phyloP scores from a whole-genome alignment of 1,140 invertebrate genomes.

The Heliothis subflexa region DNA sequence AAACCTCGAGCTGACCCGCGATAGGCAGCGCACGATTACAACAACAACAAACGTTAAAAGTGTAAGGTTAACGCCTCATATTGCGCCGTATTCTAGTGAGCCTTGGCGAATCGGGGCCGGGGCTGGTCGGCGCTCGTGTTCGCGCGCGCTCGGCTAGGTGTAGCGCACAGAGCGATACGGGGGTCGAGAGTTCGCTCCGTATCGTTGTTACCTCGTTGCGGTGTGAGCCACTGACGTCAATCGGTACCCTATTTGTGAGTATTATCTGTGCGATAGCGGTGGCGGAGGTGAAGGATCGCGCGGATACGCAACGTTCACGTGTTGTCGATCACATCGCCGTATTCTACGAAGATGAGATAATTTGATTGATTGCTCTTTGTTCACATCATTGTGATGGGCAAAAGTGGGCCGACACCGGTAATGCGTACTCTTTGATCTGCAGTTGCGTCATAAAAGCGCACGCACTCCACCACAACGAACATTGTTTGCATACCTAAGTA shows the following conservation, averaged over 20 bases:
- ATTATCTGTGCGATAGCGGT: conserved; percentile 61
- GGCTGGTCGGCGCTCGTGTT: neutral
- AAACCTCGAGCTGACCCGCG: neutral
- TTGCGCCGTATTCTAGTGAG: conserved; percentile 66
- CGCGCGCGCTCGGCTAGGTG: conserved; percentile 9
- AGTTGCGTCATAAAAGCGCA: neutral
- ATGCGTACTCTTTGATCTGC: neutral
- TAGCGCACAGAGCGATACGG: conserved; percentile 12
- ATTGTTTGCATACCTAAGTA: no score
- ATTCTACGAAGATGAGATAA: conserved; percentile 68
- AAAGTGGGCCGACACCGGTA: conserved; percentile 24
- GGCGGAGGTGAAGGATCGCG: conserved; percentile 77
- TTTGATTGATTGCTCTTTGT: conserved; percentile 79
- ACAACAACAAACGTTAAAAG: conserved; percentile 36
- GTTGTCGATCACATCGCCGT: conserved; percentile 59
- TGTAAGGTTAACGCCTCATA: conserved; percentile 66
- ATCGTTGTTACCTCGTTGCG: conserved; percentile 57
- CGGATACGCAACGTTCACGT: conserved; percentile 61
- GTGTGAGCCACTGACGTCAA: conserved; percentile 74
- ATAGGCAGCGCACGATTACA: conserved; percentile 12
- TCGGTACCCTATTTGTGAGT: conserved; percentile 70
- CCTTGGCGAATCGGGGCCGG: conserved; percentile 66
- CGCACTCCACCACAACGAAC: neutral
- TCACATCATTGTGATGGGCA: conserved; percentile 13
- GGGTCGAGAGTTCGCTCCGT: conserved; percentile 20